These are phyloP conservation scores for Enteromius paludinosus DNA, from an alignment of 2,797 vertebrate genomes.

Conservation along the genomic window DNA sequence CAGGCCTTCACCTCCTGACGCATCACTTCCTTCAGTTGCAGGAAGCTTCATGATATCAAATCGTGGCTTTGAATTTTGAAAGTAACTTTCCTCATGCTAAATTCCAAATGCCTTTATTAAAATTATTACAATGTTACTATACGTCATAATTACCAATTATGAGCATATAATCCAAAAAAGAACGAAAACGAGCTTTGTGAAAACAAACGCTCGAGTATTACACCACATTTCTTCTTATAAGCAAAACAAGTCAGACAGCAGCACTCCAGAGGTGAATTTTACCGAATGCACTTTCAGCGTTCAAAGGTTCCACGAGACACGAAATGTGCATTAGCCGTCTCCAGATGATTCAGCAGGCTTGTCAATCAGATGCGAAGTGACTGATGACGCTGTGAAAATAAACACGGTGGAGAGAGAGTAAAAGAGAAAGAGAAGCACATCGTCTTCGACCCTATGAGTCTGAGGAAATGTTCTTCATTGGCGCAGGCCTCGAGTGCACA, in stretches of 20 bases:
- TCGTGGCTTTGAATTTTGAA: neutral
- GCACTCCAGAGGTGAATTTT: neutral
- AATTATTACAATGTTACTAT: neutral
- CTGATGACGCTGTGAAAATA: conserved; percentile 33
- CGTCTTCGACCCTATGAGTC: conserved; percentile 48
- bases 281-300: neutral
- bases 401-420: conserved; percentile 6
- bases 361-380: conserved; percentile 32
- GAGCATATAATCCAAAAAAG: neutral
- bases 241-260: conserved; percentile 19
- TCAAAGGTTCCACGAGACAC: conserved; percentile 21
- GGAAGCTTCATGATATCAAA: conserved; percentile 17
- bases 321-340: conserved; percentile 38
- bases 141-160: neutral
- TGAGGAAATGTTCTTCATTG: conserved; percentile 10
- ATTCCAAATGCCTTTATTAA: neutral
- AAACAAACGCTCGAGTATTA: conserved; percentile 23
- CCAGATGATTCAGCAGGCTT: conserved; percentile 40
- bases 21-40: conserved; percentile 39
- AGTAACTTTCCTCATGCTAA: neutral
- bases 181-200: neutral
- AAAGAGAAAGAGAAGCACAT: neutral
- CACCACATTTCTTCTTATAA: neutral
- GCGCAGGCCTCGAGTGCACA: neutral
- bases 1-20: conserved; percentile 22